These are phyloP conservation scores for Gallinago solitaria DNA, from an alignment of 2,797 vertebrate species.

Conservation along the genomic window DNA sequence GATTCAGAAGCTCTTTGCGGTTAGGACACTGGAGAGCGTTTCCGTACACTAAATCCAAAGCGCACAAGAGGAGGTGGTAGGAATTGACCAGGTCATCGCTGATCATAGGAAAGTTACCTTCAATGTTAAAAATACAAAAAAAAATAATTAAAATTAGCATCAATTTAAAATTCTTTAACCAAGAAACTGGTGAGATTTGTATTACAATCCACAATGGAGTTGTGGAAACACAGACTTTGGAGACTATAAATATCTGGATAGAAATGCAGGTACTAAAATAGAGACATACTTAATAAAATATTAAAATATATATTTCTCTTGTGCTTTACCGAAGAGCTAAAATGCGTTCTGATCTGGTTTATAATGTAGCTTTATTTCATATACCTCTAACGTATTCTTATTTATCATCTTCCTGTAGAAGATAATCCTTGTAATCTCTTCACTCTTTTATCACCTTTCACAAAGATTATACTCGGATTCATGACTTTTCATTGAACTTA, in stretches of 20 bases:
- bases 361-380: background rate
- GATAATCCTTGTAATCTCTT: background rate
- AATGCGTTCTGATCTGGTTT: background rate
- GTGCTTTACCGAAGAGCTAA: background rate
- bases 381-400: background rate
- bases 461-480: background rate
- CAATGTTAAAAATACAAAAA: background rate
- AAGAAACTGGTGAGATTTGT: background rate
- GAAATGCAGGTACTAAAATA: background rate
- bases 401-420: background rate
- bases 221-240: background rate
- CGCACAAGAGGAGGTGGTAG: conserved; percentile 91
- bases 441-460: background rate
- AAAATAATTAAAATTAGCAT: background rate
- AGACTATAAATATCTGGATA: background rate
- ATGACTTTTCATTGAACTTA: background rate
- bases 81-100: conserved; percentile 97
- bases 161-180: background rate
- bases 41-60: conserved; percentile 91
- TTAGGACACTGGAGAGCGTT: conserved; percentile 89
- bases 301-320: background rate
- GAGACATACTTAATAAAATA: background rate
- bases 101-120: conserved; percentile 97
- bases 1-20: conserved; percentile 91
- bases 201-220: background rate